Evolutionary conservation across 2,797 vertebrate species (phyloP), one percentile per base, ranked within the genome.

Genomic region (Sandelia bainsii): DNA sequence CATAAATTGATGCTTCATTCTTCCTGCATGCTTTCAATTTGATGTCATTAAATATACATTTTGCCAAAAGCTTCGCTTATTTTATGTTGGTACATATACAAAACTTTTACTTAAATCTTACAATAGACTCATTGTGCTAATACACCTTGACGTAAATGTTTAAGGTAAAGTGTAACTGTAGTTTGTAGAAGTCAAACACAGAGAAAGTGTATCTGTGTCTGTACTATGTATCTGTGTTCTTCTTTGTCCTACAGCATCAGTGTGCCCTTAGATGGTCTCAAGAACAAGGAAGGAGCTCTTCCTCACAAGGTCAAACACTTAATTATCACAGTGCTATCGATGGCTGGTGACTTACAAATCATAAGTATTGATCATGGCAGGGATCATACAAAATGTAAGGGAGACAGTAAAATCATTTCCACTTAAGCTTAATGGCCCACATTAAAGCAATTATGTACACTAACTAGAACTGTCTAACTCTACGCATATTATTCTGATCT

Each of bases 361-460:
- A 96, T 94, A 93, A 90, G 94, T 96, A 97, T 96, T 96, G 96
- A 97, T 97, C 96, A 96, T 83, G 81, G 88, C 92, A 93, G 93
- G 93, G 93, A 95, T 96, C 93, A 88, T 89, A 84, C 90, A 82
- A 93, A 94, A 96, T 95, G 95, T 94, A 95, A 94, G 94, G 91
- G 94, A 95, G 95, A 95, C 95, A 92, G 93, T 97, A 95, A 97
- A 96, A 96, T 95, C 93, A 93, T 90, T 95, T 93, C 95, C 96
- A 97, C 96, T 97, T 97, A 97, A 95, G 92, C 95, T 95, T 97
- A 97, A 97, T 97, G 95, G 95, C 95, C 93, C 93, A 95, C 96
- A 96, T 96, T 96, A 96, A 95, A 96, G 95, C 93, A 96, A 96
- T 97, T 97, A 97, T 95, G 94, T 94, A 93, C 92, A 93, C 94